Evolutionary conservation across 2,888 invertebrate species (phyloP).

Genomic region (Drosophila algonquin): DNA sequence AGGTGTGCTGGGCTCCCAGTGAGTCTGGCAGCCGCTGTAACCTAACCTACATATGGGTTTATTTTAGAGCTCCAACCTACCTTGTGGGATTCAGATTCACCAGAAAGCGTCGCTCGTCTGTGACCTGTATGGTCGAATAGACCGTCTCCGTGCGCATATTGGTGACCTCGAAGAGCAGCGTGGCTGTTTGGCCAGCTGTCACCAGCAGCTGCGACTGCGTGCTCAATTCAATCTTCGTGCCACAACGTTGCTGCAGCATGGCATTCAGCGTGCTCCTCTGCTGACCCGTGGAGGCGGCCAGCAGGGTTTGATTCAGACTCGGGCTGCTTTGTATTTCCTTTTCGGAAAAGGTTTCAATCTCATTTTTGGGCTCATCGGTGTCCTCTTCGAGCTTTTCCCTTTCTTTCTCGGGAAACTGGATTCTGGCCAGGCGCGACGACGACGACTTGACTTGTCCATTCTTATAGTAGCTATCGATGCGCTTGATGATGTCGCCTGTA

Average conservation of each 20-base stretch:
- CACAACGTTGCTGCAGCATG: slow-evolving; percentile 71
- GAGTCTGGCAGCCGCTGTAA: too few species aligned
- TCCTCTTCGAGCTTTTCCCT: slow-evolving; percentile 54
- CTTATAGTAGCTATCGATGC: slow-evolving; percentile 76
- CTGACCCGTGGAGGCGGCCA: slow-evolving; percentile 46
- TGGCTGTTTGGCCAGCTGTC: slow-evolving; percentile 80
- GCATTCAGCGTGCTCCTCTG: slow-evolving; percentile 56
- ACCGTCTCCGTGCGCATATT: slow-evolving; percentile 87
- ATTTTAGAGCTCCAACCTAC: slow-evolving; percentile 82
- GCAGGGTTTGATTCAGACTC: slow-evolving; percentile 54
- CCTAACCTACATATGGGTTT: too few species aligned
- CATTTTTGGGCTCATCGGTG: slow-evolving; percentile 65
- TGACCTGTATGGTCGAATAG: slow-evolving; percentile 86
- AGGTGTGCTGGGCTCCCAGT: too few species aligned
- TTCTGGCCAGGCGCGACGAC: slow-evolving; percentile 44
- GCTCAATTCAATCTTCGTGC: slow-evolving; percentile 84
- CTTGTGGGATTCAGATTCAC: slow-evolving; percentile 85
- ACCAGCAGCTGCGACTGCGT: slow-evolving; percentile 84
- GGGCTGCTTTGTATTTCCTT: slow-evolving; percentile 62
- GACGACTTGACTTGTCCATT: slow-evolving; percentile 45
- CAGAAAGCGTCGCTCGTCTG: slow-evolving; percentile 86
- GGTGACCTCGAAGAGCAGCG: slow-evolving; percentile 89
- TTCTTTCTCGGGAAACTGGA: slow-evolving; percentile 73
- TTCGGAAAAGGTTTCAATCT: slow-evolving; percentile 81
- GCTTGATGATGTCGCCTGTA: slow-evolving; percentile 80